These are phyloP conservation scores for Mesopsocus fuscifrons DNA, from an alignment of 2,888 invertebrate species.

Conservation along the genomic window DNA sequence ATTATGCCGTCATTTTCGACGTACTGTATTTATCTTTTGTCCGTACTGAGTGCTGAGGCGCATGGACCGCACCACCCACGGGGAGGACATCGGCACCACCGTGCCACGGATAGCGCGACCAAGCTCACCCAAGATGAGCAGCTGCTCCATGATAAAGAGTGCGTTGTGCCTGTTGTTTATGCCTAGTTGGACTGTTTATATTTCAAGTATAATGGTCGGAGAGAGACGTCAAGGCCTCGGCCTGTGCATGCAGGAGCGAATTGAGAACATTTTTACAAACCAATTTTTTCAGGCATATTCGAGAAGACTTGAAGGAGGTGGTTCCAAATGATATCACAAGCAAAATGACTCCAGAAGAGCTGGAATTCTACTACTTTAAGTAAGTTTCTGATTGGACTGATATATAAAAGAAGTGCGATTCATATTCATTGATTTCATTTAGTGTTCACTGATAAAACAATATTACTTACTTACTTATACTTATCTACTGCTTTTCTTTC, in stretches of 20 bases:
- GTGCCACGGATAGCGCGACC: slow-evolving; percentile 30
- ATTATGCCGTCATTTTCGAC: too few relatives aligned
- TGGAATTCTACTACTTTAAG: slow-evolving; percentile 71
- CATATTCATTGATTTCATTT: too few relatives aligned
- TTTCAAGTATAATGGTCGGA: slow-evolving; percentile 20
- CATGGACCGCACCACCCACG: slow-evolving; percentile 48
- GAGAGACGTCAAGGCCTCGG: not conserved
- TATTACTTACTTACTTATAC: too few relatives aligned
- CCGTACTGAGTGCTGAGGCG: too few relatives aligned
- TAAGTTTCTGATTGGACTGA: too few relatives aligned
- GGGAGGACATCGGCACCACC: slow-evolving; percentile 36
- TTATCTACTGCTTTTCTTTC: too few relatives aligned
- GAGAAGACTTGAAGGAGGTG: slow-evolving; percentile 50
- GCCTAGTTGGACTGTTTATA: too few relatives aligned
- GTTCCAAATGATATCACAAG: slow-evolving; percentile 35
- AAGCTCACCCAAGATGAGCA: slow-evolving; percentile 49
- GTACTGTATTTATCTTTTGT: too few relatives aligned
- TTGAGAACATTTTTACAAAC: not conserved
- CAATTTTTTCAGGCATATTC: slow-evolving; percentile 42
- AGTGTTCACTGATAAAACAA: too few relatives aligned
- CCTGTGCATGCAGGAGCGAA: not conserved
- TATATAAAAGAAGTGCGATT: too few relatives aligned
- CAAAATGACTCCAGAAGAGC: slow-evolving; percentile 64
- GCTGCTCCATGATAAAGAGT: slow-evolving; percentile 59
- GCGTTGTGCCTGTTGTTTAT: too few relatives aligned